Base-by-base conservation (phyloP, 92 coral and sea anemone species). In the Epizoanthus illoricatus region DNA sequence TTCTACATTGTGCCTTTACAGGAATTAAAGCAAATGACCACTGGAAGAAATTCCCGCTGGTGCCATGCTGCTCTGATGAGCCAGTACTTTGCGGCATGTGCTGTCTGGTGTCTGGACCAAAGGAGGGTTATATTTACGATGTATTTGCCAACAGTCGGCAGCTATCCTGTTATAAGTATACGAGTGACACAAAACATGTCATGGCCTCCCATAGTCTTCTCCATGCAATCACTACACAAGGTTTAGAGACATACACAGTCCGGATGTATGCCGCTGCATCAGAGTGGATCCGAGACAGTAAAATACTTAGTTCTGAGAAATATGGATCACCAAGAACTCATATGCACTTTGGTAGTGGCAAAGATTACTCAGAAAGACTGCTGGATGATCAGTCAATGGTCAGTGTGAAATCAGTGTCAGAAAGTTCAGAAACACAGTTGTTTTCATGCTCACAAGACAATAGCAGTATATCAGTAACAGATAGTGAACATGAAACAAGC, bases 51-150 rank as follows among this genome's bases (percentile, higher is more conserved):
- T 88, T 90, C 18, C 93, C 92, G 0, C 74, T 94, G 49, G 79
- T 79, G 18, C 87, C 91, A 9, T 83, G 76, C 28, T 20, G 20
- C 43, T 42, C 69, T 16, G 85, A 71, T 17, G 83, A 87, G 19
- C 92, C 94, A 8, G 81, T 87, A 21, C 87, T 97, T 0, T 93
- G 98, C 69, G 99, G 99, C 2, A 91, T 97, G 98, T 88, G 93
- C 69, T 88, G 91, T 56, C 80, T 97, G 73, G 93, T 97, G 41
- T 97, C 99, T 18, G 89, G 98, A 10, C 96, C 98, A 15, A 97
- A 93, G 66, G 93, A 97, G 80, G 98, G 98, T 12, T 91, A 78
- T 71, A 79, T 97, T 61, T 97, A 97, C 67, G 91, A 93, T 49
- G 88, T 97, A 13, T 94, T 89, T 75, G 79, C 69, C 65, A 84